These are phyloP conservation scores for Deroplatys truncata DNA, from an alignment of 2,888 invertebrate species.

Conservation along the genomic window DNA sequence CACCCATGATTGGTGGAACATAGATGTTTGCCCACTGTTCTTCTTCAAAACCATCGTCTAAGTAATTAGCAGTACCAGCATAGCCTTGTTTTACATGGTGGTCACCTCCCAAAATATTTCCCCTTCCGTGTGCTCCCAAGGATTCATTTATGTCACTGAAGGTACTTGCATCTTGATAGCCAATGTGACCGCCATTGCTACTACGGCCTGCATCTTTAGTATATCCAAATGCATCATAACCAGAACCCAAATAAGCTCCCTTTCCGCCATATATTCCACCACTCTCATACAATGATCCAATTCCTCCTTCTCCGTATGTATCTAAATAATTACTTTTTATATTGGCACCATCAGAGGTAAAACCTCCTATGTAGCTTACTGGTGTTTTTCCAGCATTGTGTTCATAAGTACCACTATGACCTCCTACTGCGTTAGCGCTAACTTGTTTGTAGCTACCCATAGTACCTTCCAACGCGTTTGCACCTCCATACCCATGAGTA, in stretches of 20 bases:
- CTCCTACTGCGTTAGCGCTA: not conserved
- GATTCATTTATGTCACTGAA: not conserved
- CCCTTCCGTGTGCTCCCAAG: no score
- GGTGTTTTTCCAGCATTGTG: no score
- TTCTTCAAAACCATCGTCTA: not conserved
- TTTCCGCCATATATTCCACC: not conserved
- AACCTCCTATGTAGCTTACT: no score
- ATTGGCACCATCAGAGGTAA: no score
- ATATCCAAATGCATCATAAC: not conserved
- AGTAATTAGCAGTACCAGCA: not conserved
- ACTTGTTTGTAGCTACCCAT: not conserved
- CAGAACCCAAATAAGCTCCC: not conserved
- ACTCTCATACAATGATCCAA: not conserved
- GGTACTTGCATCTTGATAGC: not conserved
- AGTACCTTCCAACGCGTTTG: not conserved
- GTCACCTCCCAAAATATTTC: no score
- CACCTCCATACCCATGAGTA: no score
- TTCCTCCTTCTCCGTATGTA: no score
- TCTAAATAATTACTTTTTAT: no score
- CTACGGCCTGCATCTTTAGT: no score
- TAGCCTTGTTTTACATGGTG: no score
- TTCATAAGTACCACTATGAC: not conserved
- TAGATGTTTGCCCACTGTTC: not conserved
- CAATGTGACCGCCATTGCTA: no score
- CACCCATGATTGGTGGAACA: not conserved